These are phyloP conservation scores for Huso huso DNA, from an alignment of 2,797 vertebrate species.

Conservation along the genomic window DNA sequence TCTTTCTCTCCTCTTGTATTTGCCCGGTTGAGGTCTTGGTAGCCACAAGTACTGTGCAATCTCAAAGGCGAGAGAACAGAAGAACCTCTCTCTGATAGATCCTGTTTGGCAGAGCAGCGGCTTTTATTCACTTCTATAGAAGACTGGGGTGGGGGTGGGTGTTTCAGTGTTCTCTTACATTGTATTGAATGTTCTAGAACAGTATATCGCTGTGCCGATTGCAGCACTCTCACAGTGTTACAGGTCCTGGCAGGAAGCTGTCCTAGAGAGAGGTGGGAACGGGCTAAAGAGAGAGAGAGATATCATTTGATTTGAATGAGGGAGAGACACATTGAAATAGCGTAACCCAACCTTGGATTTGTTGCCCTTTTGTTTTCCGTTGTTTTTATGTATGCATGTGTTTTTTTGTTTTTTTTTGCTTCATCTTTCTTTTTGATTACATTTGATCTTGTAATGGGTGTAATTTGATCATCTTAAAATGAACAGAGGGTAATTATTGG, in stretches of 20 bases:
- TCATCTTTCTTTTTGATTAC: no score
- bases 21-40: constrained; percentile 33
- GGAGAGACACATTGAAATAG: no score
- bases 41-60: constrained; percentile 57
- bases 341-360: no score
- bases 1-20: constrained; percentile 3
- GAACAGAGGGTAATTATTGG: no score
- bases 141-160: constrained; percentile 23
- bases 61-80: constrained; percentile 47
- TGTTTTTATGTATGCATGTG: no score
- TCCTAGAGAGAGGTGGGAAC: not conserved
- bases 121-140: constrained; percentile 37
- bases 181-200: constrained; percentile 19
- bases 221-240: constrained; percentile 10
- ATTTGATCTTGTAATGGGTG: no score
- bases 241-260: constrained; percentile 4
- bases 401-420: no score
- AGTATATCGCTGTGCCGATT: constrained; percentile 11
- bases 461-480: no score
- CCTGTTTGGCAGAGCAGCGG: constrained; percentile 34
- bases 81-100: constrained; percentile 13
- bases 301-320: no score
- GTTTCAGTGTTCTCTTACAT: constrained; percentile 12
- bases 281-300: no score
- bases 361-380: no score